Conservation (phyloP, 64 coral and sea anemone genomes). For the Stichodactyla mertensii region DNA sequence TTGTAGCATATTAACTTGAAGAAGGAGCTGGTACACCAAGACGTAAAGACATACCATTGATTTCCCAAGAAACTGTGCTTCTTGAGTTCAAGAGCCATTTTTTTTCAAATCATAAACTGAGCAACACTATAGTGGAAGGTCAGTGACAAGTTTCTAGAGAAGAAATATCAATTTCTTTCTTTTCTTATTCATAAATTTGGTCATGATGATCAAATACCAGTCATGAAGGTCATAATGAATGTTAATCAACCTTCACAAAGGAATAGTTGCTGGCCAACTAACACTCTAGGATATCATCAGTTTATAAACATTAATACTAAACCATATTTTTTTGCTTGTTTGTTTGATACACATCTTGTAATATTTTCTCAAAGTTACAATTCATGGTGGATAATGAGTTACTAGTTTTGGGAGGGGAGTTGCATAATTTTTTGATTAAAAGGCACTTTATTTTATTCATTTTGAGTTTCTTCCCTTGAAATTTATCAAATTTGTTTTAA, state of each 20-base stretch:
- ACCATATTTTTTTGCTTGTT: not conserved
- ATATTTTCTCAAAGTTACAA: not conserved
- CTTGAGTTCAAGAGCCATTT: not conserved
- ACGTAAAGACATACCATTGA: constrained; percentile 1
- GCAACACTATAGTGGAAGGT: not conserved
- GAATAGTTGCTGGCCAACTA: constrained; percentile 16
- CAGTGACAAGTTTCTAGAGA: not conserved
- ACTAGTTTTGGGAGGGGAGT: constrained; percentile 10
- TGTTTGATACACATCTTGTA: not conserved
- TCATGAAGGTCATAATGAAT: not conserved
- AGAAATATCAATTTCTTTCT: not conserved
- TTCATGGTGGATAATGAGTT: not conserved
- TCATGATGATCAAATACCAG: not conserved
- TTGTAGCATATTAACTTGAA: not conserved
- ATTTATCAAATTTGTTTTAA: constrained; percentile 1
- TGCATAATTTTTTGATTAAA: constrained; percentile 8
- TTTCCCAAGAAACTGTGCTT: constrained; percentile 4
- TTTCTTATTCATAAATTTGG: not conserved
- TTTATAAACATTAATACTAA: not conserved
- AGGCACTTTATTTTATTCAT: not conserved
- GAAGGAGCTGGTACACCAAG: not conserved
- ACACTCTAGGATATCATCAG: not conserved
- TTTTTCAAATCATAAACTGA: not conserved
- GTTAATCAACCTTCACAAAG: not conserved
- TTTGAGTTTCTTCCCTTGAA: not conserved